Conservation (phyloP, 2,888 invertebrate species). For the Conomelus anceps region DNA sequence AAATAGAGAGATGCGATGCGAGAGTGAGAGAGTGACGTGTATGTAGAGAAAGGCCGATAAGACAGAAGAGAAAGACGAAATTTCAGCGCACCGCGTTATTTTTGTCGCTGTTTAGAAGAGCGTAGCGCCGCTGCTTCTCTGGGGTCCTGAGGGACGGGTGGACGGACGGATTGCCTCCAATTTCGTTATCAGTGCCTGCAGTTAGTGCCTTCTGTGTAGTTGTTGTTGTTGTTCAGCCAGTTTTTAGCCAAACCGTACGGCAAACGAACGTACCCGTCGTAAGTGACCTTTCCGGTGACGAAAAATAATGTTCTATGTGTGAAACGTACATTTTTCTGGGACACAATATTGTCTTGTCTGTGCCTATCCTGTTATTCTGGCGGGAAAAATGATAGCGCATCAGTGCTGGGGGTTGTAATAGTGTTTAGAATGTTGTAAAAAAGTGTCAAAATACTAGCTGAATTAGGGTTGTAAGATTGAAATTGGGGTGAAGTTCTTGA, state of each 20-base stretch:
- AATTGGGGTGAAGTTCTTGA: no score
- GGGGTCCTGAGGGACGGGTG: no score
- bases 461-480: no score
- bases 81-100: background rate
- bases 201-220: background rate
- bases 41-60: background rate
- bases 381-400: background rate
- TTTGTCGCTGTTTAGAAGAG: background rate
- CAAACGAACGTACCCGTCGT: background rate
- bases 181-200: background rate
- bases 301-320: background rate
- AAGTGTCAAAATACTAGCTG: no score
- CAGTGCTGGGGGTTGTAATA: background rate
- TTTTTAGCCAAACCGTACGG: background rate
- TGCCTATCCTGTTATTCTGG: background rate
- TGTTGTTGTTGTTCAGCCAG: background rate
- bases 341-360: background rate
- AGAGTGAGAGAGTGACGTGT: background rate
- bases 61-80: background rate
- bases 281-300: background rate
- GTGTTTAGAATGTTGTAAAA: background rate
- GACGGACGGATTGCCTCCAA: no score
- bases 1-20: background rate
- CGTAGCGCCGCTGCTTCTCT: background rate
- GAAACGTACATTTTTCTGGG: background rate